Conservation (phyloP, 1,140 invertebrate genomes). For the Drosophila pseudoobscura region DNA sequence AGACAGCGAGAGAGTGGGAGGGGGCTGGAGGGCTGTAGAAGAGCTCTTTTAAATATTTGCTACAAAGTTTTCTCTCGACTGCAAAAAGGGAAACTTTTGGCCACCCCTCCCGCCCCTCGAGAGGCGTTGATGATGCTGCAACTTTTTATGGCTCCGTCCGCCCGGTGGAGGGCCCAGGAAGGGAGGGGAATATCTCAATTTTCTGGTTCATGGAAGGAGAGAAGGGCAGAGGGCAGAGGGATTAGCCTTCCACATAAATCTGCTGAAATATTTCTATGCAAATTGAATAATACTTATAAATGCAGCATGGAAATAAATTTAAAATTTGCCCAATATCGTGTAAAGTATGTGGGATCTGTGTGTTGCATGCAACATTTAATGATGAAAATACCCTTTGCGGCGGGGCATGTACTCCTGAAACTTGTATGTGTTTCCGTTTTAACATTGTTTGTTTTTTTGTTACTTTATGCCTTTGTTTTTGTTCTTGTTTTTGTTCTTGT, state of each 20-base stretch:
- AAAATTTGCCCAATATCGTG: no score
- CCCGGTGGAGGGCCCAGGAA: not conserved
- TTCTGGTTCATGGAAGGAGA: constrained; percentile 5
- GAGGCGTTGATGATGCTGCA: constrained; percentile 70
- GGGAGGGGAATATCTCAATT: constrained; percentile 60
- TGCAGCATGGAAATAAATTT: not conserved
- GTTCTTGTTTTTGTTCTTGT: constrained; percentile 26
- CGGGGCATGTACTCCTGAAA: no score
- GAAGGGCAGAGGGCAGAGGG: not conserved
- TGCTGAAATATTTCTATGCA: constrained; percentile 10
- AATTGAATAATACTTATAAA: not conserved
- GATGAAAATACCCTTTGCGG: no score
- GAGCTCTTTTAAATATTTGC: constrained; percentile 71
- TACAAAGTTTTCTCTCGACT: constrained; percentile 43
- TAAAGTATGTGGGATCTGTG: no score
- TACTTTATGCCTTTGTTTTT: no score
- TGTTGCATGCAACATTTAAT: no score
- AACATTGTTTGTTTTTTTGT: no score
- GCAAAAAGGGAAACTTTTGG: constrained; percentile 59
- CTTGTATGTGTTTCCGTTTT: no score
- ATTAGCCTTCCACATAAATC: not conserved
- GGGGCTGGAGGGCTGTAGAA: not conserved
- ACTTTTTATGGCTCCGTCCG: constrained; percentile 57
- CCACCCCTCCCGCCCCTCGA: constrained; percentile 21
- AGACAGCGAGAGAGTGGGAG: constrained; percentile 21